Conservation (phyloP, 1,140 invertebrate species). For the Drosophila oshimai region DNA sequence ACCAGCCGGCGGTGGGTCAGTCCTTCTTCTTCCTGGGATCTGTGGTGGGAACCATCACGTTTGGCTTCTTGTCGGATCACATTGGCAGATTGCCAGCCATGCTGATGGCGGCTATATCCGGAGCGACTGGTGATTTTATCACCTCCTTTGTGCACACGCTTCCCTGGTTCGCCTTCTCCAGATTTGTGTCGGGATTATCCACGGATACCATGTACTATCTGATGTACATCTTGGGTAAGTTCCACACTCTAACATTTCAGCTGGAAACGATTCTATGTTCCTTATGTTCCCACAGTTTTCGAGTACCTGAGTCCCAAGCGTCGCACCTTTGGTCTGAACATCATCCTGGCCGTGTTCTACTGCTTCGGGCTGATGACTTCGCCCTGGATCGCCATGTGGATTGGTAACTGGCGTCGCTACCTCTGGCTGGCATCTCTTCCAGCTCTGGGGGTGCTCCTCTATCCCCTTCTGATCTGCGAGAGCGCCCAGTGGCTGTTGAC, state of each 20-base stretch:
- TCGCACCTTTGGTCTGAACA: slow-evolving; percentile 85
- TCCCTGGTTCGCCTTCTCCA: slow-evolving; percentile 83
- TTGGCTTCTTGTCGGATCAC: slow-evolving; percentile 84
- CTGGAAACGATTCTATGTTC: neutral
- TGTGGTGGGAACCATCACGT: slow-evolving; percentile 84
- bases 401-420: slow-evolving; percentile 84
- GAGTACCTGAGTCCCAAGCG: slow-evolving; percentile 85
- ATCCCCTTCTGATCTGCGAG: slow-evolving; percentile 84
- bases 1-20: slow-evolving; percentile 84
- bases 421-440: slow-evolving; percentile 83
- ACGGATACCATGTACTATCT: slow-evolving; percentile 85
- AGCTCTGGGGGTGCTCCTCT: slow-evolving; percentile 80
- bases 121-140: slow-evolving; percentile 84
- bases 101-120: slow-evolving; percentile 83
- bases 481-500: slow-evolving; percentile 86
- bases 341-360: slow-evolving; percentile 85
- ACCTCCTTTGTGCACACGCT: slow-evolving; percentile 83
- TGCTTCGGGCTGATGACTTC: slow-evolving; percentile 84
- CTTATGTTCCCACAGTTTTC: slow-evolving; percentile 79
- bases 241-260: too few relatives aligned
- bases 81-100: slow-evolving; percentile 85
- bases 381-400: slow-evolving; percentile 84
- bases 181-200: slow-evolving; percentile 85
- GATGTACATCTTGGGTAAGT: slow-evolving; percentile 85
- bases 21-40: slow-evolving; percentile 85